Conservation (phyloP, 1,140 invertebrate genomes). For the Thalassaphorura encarpata region DNA sequence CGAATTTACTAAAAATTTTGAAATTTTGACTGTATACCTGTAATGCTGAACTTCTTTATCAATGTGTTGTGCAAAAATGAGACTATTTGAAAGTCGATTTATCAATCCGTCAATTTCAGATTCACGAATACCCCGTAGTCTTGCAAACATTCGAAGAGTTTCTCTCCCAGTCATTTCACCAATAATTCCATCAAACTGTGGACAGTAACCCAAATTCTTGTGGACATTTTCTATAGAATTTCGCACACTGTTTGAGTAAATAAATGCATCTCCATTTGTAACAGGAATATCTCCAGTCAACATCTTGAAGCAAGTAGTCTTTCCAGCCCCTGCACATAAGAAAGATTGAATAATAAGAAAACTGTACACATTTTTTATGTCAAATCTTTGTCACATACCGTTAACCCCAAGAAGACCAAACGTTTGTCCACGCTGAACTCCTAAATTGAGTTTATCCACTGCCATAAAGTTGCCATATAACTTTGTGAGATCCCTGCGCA, state of each 20-base stretch:
- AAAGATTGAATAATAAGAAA: slow-evolving; percentile 51
- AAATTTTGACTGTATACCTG: slow-evolving; percentile 37
- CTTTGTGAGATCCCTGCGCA: slow-evolving; percentile 49
- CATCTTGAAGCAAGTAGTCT: slow-evolving; percentile 83
- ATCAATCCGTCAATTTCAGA: slow-evolving; percentile 36
- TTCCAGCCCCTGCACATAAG: too few species aligned
- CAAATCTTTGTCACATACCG: slow-evolving; percentile 49
- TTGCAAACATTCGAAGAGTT: slow-evolving; percentile 60
- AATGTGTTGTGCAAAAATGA: slow-evolving; percentile 38
- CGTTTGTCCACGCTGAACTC: slow-evolving; percentile 36
- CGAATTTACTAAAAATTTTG: neutral
- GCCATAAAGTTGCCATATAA: slow-evolving; percentile 56
- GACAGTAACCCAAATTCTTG: slow-evolving; percentile 41
- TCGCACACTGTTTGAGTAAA: slow-evolving; percentile 42
- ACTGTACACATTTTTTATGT: neutral
- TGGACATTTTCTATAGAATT: slow-evolving; percentile 43
- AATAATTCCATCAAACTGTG: slow-evolving; percentile 73
- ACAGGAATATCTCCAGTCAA: slow-evolving; percentile 65
- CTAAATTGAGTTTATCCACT: slow-evolving; percentile 60
- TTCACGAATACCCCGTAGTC: slow-evolving; percentile 58
- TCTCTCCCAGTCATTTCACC: slow-evolving; percentile 68
- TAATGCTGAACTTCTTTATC: slow-evolving; percentile 42
- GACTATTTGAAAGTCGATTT: slow-evolving; percentile 35
- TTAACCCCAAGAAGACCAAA: slow-evolving; percentile 65
- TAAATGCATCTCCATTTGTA: slow-evolving; percentile 50